Base-by-base conservation (phyloP, 1,140 invertebrate species). In the Holotrichia oblita region DNA sequence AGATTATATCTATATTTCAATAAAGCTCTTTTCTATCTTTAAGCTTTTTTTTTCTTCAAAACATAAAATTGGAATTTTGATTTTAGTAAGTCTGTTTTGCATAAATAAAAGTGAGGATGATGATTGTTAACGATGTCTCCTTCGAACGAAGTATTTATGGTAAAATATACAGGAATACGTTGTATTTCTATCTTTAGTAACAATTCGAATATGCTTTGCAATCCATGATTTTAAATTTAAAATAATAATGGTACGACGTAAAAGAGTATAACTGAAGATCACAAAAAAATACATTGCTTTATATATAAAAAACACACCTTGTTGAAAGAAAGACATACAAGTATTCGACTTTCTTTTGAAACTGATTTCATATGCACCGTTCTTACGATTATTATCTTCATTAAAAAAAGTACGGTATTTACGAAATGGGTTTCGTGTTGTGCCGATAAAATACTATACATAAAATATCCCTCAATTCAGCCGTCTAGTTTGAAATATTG, bases 201-300 rank as follows among this genome's bases (percentile, higher is more conserved):
- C 78, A 80, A 80, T 81, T 80, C 78, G 64, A 77, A 42, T 81
- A 80, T 79, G 82, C 80, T 82, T 83, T 83, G 82, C 76, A 80
- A 81, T 81, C 82, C 81, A 82, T 82, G 80, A 41, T 83, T 82
- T 83, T 83, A 83, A 83, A 83, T 83, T 82, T 83, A 83, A 82
- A 75, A 79, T 79, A 79, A 79, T 79, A 79, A 79, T 40, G 40
- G 69, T 73, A 69, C 6, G 48, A 55, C 48, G 48, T 55, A 55
- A 48, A 34, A 55, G 9, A 69, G 61, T 69, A 34, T 34, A 78
- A 78, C 69, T 69, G 61, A 78, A 74, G 27, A 69, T 69, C 61
- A 40, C 61, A 44, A 78, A 44, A n/a, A 74, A 78, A 78, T 72
- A 78, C 69, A 73, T 76, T 76, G 78, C 78, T 78, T 73, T 79